These are phyloP conservation scores for Brenthis ino DNA, from an alignment of 2,888 invertebrate species.

Conservation along the genomic window DNA sequence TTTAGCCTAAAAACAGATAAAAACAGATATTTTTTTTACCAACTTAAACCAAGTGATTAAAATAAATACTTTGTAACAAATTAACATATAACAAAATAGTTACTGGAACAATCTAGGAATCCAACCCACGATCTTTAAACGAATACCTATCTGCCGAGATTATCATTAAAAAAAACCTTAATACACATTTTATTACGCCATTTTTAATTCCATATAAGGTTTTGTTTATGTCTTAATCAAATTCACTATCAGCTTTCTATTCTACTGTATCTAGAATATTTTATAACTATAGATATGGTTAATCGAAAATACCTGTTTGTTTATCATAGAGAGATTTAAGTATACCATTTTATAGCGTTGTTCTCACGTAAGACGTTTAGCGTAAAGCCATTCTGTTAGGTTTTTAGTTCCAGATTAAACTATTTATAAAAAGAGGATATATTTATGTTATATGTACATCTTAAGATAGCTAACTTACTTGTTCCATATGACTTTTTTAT, in stretches of 20 bases:
- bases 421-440: neutral
- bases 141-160: too few species aligned
- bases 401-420: constrained; percentile 14
- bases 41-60: too few species aligned
- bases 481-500: too few species aligned
- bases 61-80: too few species aligned
- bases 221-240: constrained; percentile 40
- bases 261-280: constrained; percentile 37
- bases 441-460: neutral
- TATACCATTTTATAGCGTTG: constrained; percentile 32
- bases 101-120: too few species aligned
- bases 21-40: too few species aligned
- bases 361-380: constrained; percentile 26
- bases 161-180: neutral
- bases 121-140: too few species aligned
- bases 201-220: constrained; percentile 32
- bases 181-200: neutral
- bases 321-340: constrained; percentile 35
- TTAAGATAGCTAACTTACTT: neutral
- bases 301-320: constrained; percentile 40
- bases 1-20: too few species aligned
- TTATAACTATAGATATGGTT: constrained; percentile 39
- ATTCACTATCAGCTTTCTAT: constrained; percentile 40
- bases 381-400: constrained; percentile 7
- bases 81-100: too few species aligned